Base-by-base conservation (phyloP, 2,113 vertebrate genomes). In the Oncorhynchus masou region DNA sequence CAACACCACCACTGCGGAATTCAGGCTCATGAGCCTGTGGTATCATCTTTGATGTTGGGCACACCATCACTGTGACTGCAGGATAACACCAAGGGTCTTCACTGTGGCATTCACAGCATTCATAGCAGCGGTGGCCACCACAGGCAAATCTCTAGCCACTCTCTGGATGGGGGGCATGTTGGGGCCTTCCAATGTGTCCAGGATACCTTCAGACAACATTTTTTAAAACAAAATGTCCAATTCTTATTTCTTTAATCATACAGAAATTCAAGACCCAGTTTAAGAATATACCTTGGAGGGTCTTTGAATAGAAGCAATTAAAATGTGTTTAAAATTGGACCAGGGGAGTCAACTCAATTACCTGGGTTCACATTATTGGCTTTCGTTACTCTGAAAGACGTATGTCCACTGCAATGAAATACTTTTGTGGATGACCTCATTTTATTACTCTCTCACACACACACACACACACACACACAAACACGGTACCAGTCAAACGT, bases 151-250 rank as follows among this genome's bases (percentile, higher is more conserved):
- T 89, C 97, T 93, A 81, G 94, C 94, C 67, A 98, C 96, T 85
- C 97, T 94, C 93, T 97, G 96, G 82, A 99, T 96, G 5, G 97
- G 96, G 0, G 86, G 93, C 73, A 96, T 5, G 73, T 96, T 94
- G 81, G 95, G 95, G 79, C 96, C 95, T 85, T 98, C 96, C 76
- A 97, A 77, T 0, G 96, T 95, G 86, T 97, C 97, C 88, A 99
- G 88, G 78, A 99, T 94, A 75, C 96, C 97, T 99, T 84, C 25
- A 86, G 74, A 76, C 16, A 19, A 84, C 65, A 84, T 60, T 9
- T 1, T 34, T 59, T 45, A 3, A 31, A 29, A 76, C 11, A 48
- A 12, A 31, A 31, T 27, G 39, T 45, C 9, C 11, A 11, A 45
- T 45, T 45, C 9, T 12, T 45, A 45, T 45, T 45, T 45, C 9